Base-by-base conservation (phyloP, 2,888 invertebrate species). In the Polylopha cassiicola region DNA sequence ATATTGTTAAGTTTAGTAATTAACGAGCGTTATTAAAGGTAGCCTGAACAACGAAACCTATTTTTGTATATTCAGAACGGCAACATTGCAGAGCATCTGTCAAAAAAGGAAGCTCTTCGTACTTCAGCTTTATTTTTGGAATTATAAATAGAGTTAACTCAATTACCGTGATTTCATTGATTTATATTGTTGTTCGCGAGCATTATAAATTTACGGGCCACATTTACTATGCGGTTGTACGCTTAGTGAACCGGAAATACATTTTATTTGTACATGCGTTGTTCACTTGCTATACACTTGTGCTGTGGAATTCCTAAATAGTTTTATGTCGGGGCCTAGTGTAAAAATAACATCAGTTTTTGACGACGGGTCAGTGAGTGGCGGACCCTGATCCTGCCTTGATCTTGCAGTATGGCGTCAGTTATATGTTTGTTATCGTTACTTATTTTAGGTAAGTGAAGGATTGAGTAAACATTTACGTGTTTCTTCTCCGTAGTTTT, bases 281-380 rank as follows among this genome's bases (percentile, higher is more conserved):
- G 75, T 80, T 75, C 73, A 65, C 58, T 64, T 67, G 71, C 59
- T 68, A 74, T 74, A 71, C 76, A 77, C 73, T 52, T 73, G 65
- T 62, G 69, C 73, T 60, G 71, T 67, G 71, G 54, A 73, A 76
- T 75, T 80, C 79, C 61, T 73, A 81, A 81, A 82, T 73, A 75
- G 65, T 77, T 82, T 76, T 67, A 79, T 79, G 82, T 79, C 77
- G 81, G 73, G 78, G 72, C 65, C 74, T 76, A 59, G 71, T 80
- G 69, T 74, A 82, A 78, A 84, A 84, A 84, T 84, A 84, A 84
- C 81, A 75, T 73, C 70, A 69, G 65, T 62, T 72, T 67, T 65
- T 73, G 67, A 71, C 65, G 63, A 68, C 62, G 62, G 60, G 61
- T 67, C 66, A 28, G 28, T 24, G 64, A 65, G 57, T 69, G 66